Conservation (phyloP, 2,797 vertebrate species). For the Odontamblyopus rebecca region DNA sequence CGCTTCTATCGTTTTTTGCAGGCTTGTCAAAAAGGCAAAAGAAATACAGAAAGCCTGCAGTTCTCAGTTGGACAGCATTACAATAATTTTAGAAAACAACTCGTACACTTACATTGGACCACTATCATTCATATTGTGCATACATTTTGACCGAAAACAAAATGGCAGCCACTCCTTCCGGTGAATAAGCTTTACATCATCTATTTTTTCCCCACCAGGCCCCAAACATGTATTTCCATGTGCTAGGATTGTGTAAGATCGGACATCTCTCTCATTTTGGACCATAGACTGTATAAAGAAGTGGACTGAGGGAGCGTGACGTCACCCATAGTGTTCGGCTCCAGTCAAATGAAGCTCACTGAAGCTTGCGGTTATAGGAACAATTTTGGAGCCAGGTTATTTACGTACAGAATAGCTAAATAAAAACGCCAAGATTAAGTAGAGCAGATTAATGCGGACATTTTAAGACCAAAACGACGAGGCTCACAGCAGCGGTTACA, state of each 20-base stretch:
- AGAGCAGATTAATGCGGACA: too few species aligned
- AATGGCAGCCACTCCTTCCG: constrained; percentile 29
- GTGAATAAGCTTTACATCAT: constrained; percentile 37
- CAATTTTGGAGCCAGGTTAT: too few species aligned
- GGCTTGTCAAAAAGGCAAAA: constrained; percentile 52
- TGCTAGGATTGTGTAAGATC: constrained; percentile 29
- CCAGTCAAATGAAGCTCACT: too few species aligned
- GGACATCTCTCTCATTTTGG: constrained; percentile 19
- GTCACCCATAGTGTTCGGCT: too few species aligned
- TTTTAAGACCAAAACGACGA: too few species aligned
- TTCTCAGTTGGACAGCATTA: constrained; percentile 41
- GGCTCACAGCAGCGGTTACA: too few species aligned
- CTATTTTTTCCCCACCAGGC: constrained; percentile 19
- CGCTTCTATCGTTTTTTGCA: constrained; percentile 40
- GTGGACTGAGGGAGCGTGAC: too few species aligned
- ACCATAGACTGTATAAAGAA: constrained; percentile 4
- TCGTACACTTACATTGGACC: constrained; percentile 37
- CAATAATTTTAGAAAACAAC: constrained; percentile 33
- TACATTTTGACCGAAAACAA: constrained; percentile 41
- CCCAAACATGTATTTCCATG: constrained; percentile 9
- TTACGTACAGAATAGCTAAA: too few species aligned
- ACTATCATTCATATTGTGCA: constrained; percentile 38
- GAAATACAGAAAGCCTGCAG: constrained; percentile 33
- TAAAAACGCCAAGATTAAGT: too few species aligned
- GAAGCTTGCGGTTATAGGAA: too few species aligned